A percentile compares a stretch with the other conserved stretches of the same genome.
These are phyloP conservation scores for Proales similis DNA, from an alignment of 1,140 invertebrate species.

Conservation along the genomic window DNA sequence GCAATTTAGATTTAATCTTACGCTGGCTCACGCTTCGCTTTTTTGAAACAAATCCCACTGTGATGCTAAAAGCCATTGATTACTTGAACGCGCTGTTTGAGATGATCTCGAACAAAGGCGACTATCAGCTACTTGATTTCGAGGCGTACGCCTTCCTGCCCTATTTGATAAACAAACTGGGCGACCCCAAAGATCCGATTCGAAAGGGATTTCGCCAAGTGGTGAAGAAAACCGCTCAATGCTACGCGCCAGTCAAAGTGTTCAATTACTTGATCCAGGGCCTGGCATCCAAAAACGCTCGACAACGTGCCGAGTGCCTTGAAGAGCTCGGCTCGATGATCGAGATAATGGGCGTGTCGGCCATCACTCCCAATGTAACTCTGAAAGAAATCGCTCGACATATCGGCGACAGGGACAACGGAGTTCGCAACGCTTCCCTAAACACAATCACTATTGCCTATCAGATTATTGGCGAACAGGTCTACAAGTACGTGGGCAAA, in stretches of 20 bases:
- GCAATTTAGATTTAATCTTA: slow-evolving; percentile 85
- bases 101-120: slow-evolving; percentile 21
- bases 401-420: slow-evolving; percentile 88
- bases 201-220: slow-evolving; percentile 62
- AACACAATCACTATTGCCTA: slow-evolving; percentile 87
- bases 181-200: slow-evolving; percentile 37
- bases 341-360: slow-evolving; percentile 77
- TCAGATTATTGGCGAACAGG: slow-evolving; percentile 76
- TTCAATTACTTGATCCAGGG: slow-evolving; percentile 86
- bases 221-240: slow-evolving; percentile 71
- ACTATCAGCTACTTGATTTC: slow-evolving; percentile 14
- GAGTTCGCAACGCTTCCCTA: slow-evolving; percentile 86
- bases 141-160: slow-evolving; percentile 35
- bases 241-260: slow-evolving; percentile 81
- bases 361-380: slow-evolving; percentile 66
- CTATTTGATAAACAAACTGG: slow-evolving; percentile 35
- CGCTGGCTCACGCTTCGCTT: slow-evolving; percentile 93
- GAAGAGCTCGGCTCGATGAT: slow-evolving; percentile 80
- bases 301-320: slow-evolving; percentile 81
- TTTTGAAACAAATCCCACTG: slow-evolving; percentile 95
- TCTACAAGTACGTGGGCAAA: slow-evolving; percentile 82
- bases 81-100: slow-evolving; percentile 60
- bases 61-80: slow-evolving; percentile 84
- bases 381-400: slow-evolving; percentile 85
- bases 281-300: slow-evolving; percentile 87